A percentile compares a stretch with the other conserved stretches of the same genome.
Conservation (phyloP, 2,888 invertebrate genomes). For the Acrobasis consociella region DNA sequence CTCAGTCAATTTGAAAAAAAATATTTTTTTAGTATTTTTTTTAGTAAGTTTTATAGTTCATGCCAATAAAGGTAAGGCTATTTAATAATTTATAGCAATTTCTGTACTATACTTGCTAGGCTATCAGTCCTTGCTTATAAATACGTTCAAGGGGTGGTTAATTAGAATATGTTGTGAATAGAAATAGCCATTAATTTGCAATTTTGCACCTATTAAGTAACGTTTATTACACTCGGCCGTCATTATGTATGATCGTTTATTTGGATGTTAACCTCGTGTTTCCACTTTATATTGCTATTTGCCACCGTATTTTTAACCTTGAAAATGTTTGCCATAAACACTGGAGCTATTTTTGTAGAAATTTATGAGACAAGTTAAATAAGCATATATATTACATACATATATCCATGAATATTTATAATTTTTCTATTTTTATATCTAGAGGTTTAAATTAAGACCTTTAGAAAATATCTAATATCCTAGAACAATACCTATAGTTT, state of each 20-base stretch:
- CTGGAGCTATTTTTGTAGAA: slow-evolving; percentile 13
- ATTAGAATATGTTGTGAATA: slow-evolving; percentile 19
- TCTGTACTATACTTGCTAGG: not conserved
- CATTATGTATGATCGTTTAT: slow-evolving; percentile 35
- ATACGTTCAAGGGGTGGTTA: slow-evolving; percentile 7
- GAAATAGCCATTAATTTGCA: slow-evolving; percentile 24
- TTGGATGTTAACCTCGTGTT: slow-evolving; percentile 36
- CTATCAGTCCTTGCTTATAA: not conserved
- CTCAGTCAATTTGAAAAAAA: too few species aligned
- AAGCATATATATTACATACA: not conserved
- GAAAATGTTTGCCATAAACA: slow-evolving; percentile 46
- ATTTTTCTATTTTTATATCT: too few species aligned
- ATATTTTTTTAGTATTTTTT: too few species aligned
- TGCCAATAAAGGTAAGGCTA: not conserved
- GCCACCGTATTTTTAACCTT: slow-evolving; percentile 45
- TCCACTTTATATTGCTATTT: slow-evolving; percentile 40
- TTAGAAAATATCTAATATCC: too few species aligned
- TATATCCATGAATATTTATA: too few species aligned
- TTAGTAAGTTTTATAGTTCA: too few species aligned
- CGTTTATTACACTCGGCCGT: slow-evolving; percentile 30
- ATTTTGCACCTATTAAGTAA: slow-evolving; percentile 27
- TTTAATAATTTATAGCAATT: not conserved
- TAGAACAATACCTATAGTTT: too few species aligned
- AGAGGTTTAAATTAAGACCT: too few species aligned
- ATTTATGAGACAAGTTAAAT: slow-evolving; percentile 4